phyloP scores from a whole-genome alignment of 1,140 invertebrate species.

The Drosophila bifasciata region DNA sequence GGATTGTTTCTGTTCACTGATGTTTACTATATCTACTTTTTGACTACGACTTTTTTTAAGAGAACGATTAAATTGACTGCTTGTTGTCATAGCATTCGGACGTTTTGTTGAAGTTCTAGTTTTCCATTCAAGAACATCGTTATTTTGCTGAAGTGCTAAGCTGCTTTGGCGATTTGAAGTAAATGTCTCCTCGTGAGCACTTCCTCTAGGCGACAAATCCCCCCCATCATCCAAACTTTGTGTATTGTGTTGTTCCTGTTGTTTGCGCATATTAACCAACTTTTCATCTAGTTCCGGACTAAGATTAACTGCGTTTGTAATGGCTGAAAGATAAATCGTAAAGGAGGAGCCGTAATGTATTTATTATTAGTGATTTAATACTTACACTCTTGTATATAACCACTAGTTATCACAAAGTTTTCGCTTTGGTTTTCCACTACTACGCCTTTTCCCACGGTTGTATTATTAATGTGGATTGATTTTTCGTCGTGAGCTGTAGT shows the following conservation, averaged over 20 bases:
- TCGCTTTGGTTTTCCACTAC: constrained; percentile 58
- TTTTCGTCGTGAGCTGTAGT: constrained; percentile 45
- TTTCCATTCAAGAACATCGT: constrained; percentile 64
- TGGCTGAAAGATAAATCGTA: constrained; percentile 86
- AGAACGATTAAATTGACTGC: constrained; percentile 27
- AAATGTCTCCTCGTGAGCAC: constrained; percentile 21
- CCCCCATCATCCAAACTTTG: constrained; percentile 83
- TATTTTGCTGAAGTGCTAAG: constrained; percentile 51
- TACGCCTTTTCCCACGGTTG: constrained; percentile 3
- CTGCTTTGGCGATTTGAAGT: constrained; percentile 40
- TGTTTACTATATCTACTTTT: constrained; percentile 34
- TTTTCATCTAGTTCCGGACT: constrained; percentile 97
- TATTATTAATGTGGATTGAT: constrained; percentile 12
- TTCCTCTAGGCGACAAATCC: constrained; percentile 50
- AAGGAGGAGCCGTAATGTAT: background rate
- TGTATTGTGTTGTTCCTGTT: constrained; percentile 91
- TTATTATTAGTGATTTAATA: background rate
- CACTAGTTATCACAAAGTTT: constrained; percentile 91
- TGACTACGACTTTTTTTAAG: constrained; percentile 54
- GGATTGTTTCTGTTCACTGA: constrained; percentile 53
- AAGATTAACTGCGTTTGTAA: constrained; percentile 92
- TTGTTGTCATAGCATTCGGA: constrained; percentile 28
- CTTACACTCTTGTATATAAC: constrained; percentile 92
- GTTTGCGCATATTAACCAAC: constrained; percentile 93
- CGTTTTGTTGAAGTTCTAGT: constrained; percentile 47